A percentile compares a stretch with the other conserved stretches of the same genome.
Conservation (phyloP, 2,113 vertebrate species). For the Tursiops truncatus region DNA sequence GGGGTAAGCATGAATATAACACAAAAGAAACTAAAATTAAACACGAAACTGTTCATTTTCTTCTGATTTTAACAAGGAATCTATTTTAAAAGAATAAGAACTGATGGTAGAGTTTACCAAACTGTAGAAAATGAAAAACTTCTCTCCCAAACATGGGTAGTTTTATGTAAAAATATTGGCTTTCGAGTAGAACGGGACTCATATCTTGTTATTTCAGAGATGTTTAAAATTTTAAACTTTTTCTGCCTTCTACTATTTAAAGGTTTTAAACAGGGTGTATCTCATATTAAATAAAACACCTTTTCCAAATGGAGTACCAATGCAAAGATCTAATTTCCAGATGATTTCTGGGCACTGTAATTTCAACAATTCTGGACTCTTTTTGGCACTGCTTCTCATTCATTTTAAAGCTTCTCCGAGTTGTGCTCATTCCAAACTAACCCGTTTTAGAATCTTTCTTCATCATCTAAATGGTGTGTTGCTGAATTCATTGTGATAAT, state of each 20-base stretch:
- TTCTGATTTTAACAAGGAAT: constrained; percentile 69
- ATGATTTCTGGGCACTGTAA: constrained; percentile 79
- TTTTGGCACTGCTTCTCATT: constrained; percentile 75
- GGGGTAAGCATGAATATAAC: constrained; percentile 71
- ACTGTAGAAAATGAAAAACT: constrained; percentile 60
- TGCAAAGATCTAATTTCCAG: constrained; percentile 67
- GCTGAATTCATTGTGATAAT: constrained; percentile 77
- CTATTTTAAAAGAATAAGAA: constrained; percentile 69
- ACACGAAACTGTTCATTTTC: constrained; percentile 62
- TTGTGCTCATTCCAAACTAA: constrained; percentile 71
- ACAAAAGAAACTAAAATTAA: constrained; percentile 60
- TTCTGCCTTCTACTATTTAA: constrained; percentile 83
- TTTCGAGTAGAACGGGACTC: constrained; percentile 79
- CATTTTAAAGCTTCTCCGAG: constrained; percentile 75
- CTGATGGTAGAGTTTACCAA: constrained; percentile 73
- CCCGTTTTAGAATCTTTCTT: constrained; percentile 77
- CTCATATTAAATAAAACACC: constrained; percentile 67
- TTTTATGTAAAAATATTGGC: constrained; percentile 80
- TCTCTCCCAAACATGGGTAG: constrained; percentile 65
- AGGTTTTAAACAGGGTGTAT: constrained; percentile 82
- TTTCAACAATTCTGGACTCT: constrained; percentile 79
- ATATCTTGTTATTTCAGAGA: constrained; percentile 80
- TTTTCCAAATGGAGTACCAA: constrained; percentile 70
- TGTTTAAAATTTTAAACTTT: constrained; percentile 81
- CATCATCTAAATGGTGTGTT: constrained; percentile 72